Conservation (phyloP, 2,888 invertebrate genomes). For the Nesidiocoris tenuis region DNA sequence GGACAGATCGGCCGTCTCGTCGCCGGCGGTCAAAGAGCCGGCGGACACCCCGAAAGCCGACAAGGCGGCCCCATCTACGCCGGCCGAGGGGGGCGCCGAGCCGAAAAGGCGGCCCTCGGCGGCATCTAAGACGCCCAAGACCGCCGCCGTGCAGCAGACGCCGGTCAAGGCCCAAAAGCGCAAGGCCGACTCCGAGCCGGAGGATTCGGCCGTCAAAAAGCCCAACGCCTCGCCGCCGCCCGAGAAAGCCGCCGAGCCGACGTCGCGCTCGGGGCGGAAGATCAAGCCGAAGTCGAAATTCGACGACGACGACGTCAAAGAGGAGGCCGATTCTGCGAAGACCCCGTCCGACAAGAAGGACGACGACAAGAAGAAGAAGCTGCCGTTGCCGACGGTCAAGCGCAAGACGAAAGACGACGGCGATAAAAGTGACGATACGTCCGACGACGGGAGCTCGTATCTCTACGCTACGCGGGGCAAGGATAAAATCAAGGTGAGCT, state of each 20-base stretch:
- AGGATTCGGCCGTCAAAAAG: conserved; percentile 43
- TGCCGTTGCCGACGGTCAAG: not conserved
- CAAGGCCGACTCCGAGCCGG: conserved; percentile 35
- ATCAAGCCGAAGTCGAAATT: conserved; percentile 63
- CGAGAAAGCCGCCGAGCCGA: not conserved
- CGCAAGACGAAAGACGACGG: conserved; percentile 4
- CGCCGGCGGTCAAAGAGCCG: not conserved
- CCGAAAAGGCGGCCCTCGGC: conserved; percentile 53
- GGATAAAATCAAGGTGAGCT: conserved; percentile 2
- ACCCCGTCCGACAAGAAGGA: not conserved
- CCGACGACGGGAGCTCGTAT: conserved; percentile 3
- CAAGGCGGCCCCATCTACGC: conserved; percentile 20
- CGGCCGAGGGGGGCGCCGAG: not conserved
- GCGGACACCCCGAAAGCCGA: conserved; percentile 4
- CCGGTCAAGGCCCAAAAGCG: conserved; percentile 43
- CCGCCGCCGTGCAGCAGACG: conserved; percentile 10
- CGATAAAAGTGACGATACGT: not conserved
- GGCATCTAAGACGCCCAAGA: conserved; percentile 51
- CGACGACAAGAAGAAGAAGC: conserved; percentile 4
- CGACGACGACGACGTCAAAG: conserved; percentile 23
- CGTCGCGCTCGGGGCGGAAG: conserved; percentile 61
- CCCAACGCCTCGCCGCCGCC: conserved; percentile 11
- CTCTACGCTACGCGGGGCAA: conserved; percentile 6
- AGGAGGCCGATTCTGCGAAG: conserved; percentile 3
- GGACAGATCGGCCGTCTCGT: not conserved